These are phyloP conservation scores for Falco rusticolus DNA, from an alignment of 2,797 vertebrate species.

Conservation along the genomic window DNA sequence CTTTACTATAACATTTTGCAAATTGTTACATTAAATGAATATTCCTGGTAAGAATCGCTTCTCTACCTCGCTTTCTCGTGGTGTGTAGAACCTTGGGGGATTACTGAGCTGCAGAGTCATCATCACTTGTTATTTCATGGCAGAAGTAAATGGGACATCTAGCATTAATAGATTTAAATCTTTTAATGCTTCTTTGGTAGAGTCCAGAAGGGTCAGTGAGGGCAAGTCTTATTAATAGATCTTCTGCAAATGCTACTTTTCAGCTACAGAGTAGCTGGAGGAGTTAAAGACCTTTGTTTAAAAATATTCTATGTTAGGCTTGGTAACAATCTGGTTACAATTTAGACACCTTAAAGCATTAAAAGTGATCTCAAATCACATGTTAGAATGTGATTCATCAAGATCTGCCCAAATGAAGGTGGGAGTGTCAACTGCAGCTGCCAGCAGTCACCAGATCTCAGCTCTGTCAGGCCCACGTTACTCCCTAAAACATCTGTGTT, in stretches of 20 bases:
- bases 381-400: conserved; percentile 28
- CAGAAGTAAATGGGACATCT: conserved; percentile 33
- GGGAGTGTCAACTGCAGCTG: conserved; percentile 49
- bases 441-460: conserved; percentile 51
- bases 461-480: conserved; percentile 50
- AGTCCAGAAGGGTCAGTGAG: background rate
- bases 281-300: background rate
- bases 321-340: background rate
- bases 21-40: background rate
- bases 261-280: background rate
- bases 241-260: background rate
- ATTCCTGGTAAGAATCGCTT: background rate
- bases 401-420: conserved; percentile 3
- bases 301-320: background rate
- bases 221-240: conserved; percentile 47
- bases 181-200: conserved; percentile 60
- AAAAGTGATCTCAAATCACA: conserved; percentile 19
- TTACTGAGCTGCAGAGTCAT: background rate
- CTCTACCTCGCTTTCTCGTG: background rate
- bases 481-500: conserved; percentile 50
- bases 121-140: background rate
- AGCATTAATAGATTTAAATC: conserved; percentile 57
- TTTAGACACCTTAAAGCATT: background rate
- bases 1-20: background rate
- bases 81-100: background rate